Percentiles rank a stretch among this genome's conserved stretches.
Conservation (phyloP, 2,797 vertebrate species). For the Trachops cirrhosus region DNA sequence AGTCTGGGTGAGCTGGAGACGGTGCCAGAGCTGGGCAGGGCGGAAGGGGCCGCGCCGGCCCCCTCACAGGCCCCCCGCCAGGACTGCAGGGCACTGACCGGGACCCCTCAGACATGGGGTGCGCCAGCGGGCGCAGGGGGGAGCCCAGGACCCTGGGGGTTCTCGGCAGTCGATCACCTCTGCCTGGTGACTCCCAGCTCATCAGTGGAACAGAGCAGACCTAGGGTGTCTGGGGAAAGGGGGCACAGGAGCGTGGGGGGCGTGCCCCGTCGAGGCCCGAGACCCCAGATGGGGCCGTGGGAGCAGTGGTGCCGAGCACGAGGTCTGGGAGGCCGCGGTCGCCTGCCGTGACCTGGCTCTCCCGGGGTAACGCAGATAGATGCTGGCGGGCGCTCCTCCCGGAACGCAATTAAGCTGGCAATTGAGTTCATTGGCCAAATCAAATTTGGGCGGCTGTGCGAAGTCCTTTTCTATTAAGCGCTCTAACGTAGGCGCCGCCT, state of each 20-base stretch:
- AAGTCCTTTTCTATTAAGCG: slow-evolving; percentile 82
- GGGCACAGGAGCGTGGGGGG: background rate
- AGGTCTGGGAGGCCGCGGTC: accelerated
- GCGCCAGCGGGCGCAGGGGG: accelerated
- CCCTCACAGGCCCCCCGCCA: background rate
- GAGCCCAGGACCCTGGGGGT: background rate
- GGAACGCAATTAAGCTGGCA: slow-evolving; percentile 76
- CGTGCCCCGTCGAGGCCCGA: background rate
- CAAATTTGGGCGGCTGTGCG: slow-evolving; percentile 79
- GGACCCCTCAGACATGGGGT: background rate
- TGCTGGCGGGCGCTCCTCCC: slow-evolving; percentile 71
- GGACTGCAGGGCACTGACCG: background rate
- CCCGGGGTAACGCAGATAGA: slow-evolving; percentile 71
- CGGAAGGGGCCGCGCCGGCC: background rate
- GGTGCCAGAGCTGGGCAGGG: background rate
- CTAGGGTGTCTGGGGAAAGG: background rate
- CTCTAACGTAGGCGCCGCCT: slow-evolving; percentile 77
- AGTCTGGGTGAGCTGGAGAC: slow-evolving; percentile 51
- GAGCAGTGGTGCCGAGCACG: accelerated
- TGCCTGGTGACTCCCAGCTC: background rate
- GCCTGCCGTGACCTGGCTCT: background rate
- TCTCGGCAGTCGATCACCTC: background rate
- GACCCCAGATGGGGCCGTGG: background rate
- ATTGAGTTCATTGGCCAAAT: slow-evolving; percentile 84
- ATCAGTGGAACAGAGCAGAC: background rate